Evolutionary conservation across 2,797 vertebrate genomes (phyloP).

Genomic region (Acipenser transmontanus): DNA sequence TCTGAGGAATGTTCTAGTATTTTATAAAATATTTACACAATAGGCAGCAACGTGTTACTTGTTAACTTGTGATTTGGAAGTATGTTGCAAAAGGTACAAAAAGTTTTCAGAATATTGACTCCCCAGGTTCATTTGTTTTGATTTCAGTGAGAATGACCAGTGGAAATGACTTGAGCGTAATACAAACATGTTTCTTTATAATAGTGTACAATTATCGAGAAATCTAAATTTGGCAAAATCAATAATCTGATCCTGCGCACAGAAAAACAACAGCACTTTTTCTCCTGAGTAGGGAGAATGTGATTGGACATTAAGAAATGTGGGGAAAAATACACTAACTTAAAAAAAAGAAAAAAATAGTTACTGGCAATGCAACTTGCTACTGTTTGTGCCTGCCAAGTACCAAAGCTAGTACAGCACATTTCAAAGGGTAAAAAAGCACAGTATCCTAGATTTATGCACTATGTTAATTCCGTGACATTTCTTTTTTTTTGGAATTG

Average conservation of each 20-base stretch:
- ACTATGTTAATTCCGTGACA: background rate
- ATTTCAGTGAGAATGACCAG: too few relatives aligned
- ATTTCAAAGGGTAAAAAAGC: too few relatives aligned
- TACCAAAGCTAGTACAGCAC: background rate
- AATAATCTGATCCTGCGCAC: too few relatives aligned
- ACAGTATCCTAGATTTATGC: background rate
- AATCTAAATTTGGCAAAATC: too few relatives aligned
- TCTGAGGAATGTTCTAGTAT: constrained; percentile 54
- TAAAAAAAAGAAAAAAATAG: too few relatives aligned
- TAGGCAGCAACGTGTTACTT: constrained; percentile 36
- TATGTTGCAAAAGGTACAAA: background rate
- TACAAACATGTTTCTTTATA: too few relatives aligned
- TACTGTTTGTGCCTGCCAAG: background rate
- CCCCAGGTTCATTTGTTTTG: background rate
- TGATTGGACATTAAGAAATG: too few relatives aligned
- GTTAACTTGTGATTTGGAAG: constrained; percentile 30
- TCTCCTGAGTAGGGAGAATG: too few relatives aligned
- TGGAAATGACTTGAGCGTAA: too few relatives aligned
- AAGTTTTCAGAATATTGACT: constrained; percentile 19
- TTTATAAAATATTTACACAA: constrained; percentile 35
- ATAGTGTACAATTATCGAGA: too few relatives aligned
- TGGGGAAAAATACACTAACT: too few relatives aligned
- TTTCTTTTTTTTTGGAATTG: background rate
- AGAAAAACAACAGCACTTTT: too few relatives aligned
- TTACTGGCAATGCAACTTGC: background rate